Conservation (phyloP, 2,113 vertebrate species). For the Cyprinodon variegatus region DNA sequence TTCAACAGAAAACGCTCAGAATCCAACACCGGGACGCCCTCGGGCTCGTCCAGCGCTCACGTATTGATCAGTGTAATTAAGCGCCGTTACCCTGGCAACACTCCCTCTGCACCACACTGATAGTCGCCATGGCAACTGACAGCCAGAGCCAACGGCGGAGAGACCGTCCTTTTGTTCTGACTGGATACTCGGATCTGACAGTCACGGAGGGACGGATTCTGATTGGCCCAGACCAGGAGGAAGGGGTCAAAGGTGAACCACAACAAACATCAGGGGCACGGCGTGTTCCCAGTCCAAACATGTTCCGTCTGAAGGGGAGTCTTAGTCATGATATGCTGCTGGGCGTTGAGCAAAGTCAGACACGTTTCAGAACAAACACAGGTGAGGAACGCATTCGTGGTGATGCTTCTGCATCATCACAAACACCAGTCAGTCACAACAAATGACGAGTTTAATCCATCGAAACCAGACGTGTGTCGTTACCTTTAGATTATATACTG, state of each 20-base stretch:
- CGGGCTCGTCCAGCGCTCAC: conserved; percentile 33
- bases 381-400: no score
- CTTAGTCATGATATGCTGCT: no score
- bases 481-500: no score
- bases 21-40: conserved; percentile 4
- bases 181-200: conserved; percentile 42
- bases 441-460: no score
- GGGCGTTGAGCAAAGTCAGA: no score
- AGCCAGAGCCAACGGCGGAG: conserved; percentile 45
- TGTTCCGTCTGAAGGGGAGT: no score
- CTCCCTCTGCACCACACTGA: conserved; percentile 68
- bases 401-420: no score
- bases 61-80: conserved; percentile 74
- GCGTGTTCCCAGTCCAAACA: no score
- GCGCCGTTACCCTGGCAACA: conserved; percentile 77
- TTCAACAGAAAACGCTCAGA: not conserved
- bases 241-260: conserved; percentile 19
- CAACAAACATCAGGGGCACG: not conserved
- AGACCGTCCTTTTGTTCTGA: conserved; percentile 37
- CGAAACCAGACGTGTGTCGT: no score
- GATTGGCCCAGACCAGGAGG: not conserved
- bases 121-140: conserved; percentile 77
- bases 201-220: conserved; percentile 10
- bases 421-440: no score
- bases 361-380: no score